Conservation (phyloP, 2,797 vertebrate species). For the Chrysocyon brachyurus region DNA sequence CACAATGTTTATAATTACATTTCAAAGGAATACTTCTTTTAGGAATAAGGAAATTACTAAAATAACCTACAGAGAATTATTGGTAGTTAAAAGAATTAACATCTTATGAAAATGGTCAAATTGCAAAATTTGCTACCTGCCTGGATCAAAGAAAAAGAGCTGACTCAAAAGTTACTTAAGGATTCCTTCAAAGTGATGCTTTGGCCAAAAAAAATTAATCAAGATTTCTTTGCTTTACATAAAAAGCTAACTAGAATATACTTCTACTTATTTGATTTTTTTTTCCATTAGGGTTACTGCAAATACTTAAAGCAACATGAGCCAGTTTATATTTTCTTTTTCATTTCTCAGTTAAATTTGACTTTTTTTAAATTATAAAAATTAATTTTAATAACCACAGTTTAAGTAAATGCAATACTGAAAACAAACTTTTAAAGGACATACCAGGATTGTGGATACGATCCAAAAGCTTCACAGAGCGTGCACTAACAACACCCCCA, state of each 20-base stretch:
- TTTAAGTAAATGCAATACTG: not conserved
- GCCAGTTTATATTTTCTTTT: slow-evolving; percentile 32
- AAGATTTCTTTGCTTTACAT: not conserved
- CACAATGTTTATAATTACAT: slow-evolving; percentile 10
- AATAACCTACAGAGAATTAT: slow-evolving; percentile 32
- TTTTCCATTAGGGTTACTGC: slow-evolving; percentile 54
- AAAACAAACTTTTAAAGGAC: slow-evolving; percentile 76
- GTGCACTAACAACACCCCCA: slow-evolving; percentile 98
- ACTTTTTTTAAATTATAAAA: not conserved
- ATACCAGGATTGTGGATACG: slow-evolving; percentile 99
- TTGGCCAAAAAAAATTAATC: slow-evolving; percentile 51
- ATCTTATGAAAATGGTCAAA: slow-evolving; percentile 12
- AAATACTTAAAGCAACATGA: slow-evolving; percentile 49
- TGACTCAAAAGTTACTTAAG: slow-evolving; percentile 22
- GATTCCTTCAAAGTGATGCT: not conserved
- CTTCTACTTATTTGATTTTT: not conserved
- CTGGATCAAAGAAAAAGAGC: slow-evolving; percentile 51
- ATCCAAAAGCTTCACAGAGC: slow-evolving; percentile 98
- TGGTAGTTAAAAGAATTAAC: slow-evolving; percentile 43
- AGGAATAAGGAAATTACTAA: slow-evolving; percentile 37
- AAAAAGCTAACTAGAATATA: slow-evolving; percentile 34
- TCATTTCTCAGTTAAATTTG: slow-evolving; percentile 45
- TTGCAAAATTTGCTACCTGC: slow-evolving; percentile 7
- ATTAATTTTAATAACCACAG: not conserved
- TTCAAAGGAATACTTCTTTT: slow-evolving; percentile 63